Evolutionary conservation across 2,113 vertebrate species (phyloP).

Genomic region (Zapornia atra): DNA sequence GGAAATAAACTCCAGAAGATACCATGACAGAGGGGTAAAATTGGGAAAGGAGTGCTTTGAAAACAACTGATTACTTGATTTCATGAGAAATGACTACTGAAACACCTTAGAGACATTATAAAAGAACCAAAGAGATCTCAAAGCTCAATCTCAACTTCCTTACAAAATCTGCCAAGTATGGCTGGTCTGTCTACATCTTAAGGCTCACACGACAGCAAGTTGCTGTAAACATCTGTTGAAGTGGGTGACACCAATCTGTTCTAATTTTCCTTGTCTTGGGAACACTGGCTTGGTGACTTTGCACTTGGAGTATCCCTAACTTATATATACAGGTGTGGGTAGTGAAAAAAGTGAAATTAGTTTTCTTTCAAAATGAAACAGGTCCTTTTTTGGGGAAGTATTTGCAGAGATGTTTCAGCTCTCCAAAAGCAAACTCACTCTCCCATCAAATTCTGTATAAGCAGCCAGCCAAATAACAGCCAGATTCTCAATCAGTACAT

Average conservation of each 20-base stretch:
- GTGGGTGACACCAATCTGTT: background rate
- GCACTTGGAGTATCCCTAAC: background rate
- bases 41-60: background rate
- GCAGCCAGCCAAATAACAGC: background rate
- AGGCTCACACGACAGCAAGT: background rate
- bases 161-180: background rate
- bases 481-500: slow-evolving; percentile 26
- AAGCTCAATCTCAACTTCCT: background rate
- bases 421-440: background rate
- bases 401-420: background rate
- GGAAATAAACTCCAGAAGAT: background rate
- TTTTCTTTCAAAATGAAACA: background rate
- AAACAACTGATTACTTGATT: background rate
- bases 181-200: background rate
- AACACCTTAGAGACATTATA: background rate
- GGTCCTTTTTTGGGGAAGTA: background rate
- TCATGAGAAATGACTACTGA: background rate
- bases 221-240: background rate
- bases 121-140: background rate
- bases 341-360: background rate
- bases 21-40: background rate
- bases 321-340: background rate
- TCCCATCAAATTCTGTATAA: background rate
- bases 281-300: background rate
- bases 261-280: background rate